A percentile compares a stretch with the other conserved stretches of the same genome.
Conservation (phyloP, 2,888 invertebrate species). For the Trichopoda pennipes region DNA sequence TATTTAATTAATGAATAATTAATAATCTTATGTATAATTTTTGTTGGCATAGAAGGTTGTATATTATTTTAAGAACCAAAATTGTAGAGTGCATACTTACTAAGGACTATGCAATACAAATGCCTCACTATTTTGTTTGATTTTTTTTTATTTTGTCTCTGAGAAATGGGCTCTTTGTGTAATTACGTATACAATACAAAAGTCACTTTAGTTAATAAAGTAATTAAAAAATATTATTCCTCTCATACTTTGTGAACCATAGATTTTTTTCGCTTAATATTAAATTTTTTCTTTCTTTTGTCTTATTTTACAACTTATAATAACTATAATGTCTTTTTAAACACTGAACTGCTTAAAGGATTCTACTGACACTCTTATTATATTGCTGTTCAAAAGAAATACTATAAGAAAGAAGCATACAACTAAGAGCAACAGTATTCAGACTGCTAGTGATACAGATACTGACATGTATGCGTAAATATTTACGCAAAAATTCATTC, state of each 20-base stretch:
- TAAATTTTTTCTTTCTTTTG: background rate
- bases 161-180: background rate
- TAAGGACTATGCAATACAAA: background rate
- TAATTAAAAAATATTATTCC: slow-evolving; percentile 56
- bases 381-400: slow-evolving; percentile 34
- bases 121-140: background rate
- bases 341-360: slow-evolving; percentile 53
- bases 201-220: slow-evolving; percentile 40
- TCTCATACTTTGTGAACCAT: slow-evolving; percentile 32
- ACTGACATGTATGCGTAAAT: slow-evolving; percentile 62
- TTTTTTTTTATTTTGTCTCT: background rate
- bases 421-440: slow-evolving; percentile 39
- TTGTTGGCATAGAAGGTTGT: no score
- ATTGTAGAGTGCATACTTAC: no score
- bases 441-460: slow-evolving; percentile 53
- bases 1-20: no score
- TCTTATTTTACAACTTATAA: slow-evolving; percentile 34
- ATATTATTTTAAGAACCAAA: no score
- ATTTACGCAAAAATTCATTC: slow-evolving; percentile 63
- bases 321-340: slow-evolving; percentile 54
- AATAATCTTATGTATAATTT: no score
- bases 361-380: slow-evolving; percentile 56
- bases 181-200: slow-evolving; percentile 6
- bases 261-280: slow-evolving; percentile 1
- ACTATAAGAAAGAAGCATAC: background rate